Conservation (phyloP, 2,888 invertebrate genomes). For the Altica lythri region DNA sequence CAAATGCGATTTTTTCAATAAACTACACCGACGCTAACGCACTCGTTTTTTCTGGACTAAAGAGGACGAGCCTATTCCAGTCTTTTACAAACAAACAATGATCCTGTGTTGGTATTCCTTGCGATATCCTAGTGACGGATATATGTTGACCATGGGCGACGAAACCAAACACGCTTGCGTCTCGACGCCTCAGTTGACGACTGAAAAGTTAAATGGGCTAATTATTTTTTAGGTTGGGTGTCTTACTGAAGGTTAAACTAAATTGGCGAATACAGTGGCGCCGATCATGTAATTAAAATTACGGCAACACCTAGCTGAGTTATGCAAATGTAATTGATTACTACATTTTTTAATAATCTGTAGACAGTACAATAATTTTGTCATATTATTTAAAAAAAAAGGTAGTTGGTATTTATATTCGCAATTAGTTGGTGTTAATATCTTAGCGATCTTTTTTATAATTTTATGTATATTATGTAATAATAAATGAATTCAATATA, state of each 20-base stretch:
- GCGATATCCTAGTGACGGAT: constrained; percentile 29
- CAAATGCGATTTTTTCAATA: too few relatives aligned
- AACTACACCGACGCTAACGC: too few relatives aligned
- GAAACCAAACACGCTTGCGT: constrained; percentile 41
- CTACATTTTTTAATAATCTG: too few relatives aligned
- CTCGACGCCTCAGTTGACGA: constrained; percentile 20
- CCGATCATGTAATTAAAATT: background rate
- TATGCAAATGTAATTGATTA: too few relatives aligned
- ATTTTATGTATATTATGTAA: too few relatives aligned
- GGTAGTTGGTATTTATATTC: too few relatives aligned
- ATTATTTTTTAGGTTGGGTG: constrained; percentile 21
- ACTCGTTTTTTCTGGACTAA: constrained; percentile 10
- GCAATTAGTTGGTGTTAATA: too few relatives aligned
- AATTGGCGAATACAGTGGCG: constrained; percentile 6
- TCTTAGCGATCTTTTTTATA: too few relatives aligned
- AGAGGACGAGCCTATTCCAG: background rate
- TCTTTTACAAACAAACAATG: constrained; percentile 6
- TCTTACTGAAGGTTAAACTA: constrained; percentile 12
- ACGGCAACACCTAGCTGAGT: background rate
- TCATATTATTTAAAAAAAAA: too few relatives aligned
- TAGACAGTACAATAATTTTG: too few relatives aligned
- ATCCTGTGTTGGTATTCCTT: constrained; percentile 25
- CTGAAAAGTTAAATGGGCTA: constrained; percentile 27
- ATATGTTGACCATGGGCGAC: constrained; percentile 24
- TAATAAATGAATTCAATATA: too few relatives aligned